phyloP scores from a whole-genome alignment of 2,797 vertebrate genomes.

The Steatocranus sp. region DNA sequence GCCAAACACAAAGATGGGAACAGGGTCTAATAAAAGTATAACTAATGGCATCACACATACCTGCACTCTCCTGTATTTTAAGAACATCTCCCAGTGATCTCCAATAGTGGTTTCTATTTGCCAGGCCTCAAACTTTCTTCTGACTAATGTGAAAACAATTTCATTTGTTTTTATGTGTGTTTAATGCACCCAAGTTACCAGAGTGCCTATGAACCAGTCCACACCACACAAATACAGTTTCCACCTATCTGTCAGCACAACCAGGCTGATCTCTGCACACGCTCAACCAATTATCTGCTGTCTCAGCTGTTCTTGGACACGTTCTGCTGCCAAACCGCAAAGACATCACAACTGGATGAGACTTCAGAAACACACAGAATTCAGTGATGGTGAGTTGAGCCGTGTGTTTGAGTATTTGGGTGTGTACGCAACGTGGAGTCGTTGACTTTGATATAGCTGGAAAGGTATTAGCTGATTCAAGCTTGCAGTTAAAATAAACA shows the following conservation, averaged over 20 bases:
- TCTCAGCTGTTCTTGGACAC: not conserved
- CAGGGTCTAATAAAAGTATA: not conserved
- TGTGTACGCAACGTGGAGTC: not conserved
- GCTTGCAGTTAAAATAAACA: not conserved
- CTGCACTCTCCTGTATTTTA: not conserved
- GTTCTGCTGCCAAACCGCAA: not conserved
- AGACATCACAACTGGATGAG: not conserved
- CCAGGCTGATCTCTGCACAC: not conserved
- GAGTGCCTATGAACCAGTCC: not conserved
- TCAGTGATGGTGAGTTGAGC: not conserved
- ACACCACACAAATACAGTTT: not conserved
- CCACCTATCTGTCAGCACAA: not conserved
- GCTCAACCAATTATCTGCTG: not conserved
- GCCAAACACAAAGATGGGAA: not conserved
- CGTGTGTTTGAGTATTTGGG: not conserved
- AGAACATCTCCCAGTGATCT: not conserved
- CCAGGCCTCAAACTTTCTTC: accelerated
- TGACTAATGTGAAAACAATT: not conserved
- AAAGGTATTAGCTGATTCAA: not conserved
- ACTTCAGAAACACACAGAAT: not conserved
- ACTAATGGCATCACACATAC: not conserved
- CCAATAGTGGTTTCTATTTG: not conserved
- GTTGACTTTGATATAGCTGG: not conserved
- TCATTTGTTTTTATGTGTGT: not conserved
- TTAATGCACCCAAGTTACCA: not conserved